phyloP scores from a whole-genome alignment of 2,888 invertebrate genomes.

The Pristionchus arcanus region DNA sequence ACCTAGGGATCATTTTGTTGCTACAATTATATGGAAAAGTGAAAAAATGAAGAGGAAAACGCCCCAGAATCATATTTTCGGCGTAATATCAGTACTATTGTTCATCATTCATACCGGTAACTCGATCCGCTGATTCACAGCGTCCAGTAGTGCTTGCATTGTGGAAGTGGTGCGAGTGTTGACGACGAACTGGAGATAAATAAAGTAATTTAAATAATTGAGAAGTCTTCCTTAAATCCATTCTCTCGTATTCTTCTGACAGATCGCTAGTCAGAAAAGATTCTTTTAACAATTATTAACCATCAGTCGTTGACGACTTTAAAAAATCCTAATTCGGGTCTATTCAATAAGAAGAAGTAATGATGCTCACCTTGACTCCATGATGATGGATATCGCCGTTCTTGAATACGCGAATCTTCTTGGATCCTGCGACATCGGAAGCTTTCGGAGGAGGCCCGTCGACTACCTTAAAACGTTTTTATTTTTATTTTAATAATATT shows the following conservation, averaged over 20 bases:
- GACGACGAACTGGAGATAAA: slow-evolving; percentile 37
- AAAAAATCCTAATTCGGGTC: too few relatives aligned
- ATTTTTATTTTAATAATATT: background rate
- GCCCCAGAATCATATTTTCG: too few relatives aligned
- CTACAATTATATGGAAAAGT: too few relatives aligned
- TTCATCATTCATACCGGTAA: background rate
- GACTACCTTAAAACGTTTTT: background rate
- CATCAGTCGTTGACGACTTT: too few relatives aligned
- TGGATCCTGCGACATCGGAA: background rate
- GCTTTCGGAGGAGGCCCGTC: slow-evolving; percentile 48
- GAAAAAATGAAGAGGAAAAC: too few relatives aligned
- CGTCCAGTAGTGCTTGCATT: slow-evolving; percentile 44
- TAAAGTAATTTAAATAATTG: too few relatives aligned
- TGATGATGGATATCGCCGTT: slow-evolving; percentile 54
- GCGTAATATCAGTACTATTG: too few relatives aligned
- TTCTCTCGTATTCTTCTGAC: background rate
- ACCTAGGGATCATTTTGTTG: too few relatives aligned
- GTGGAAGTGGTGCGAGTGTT: background rate
- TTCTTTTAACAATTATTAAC: too few relatives aligned
- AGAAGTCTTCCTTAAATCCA: background rate
- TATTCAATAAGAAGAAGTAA: too few relatives aligned
- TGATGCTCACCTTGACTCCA: slow-evolving; percentile 47
- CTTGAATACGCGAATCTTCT: slow-evolving; percentile 53
- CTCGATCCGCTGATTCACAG: slow-evolving; percentile 6
- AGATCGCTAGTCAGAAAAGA: too few relatives aligned